Conservation (phyloP, 2,797 vertebrate genomes). For the Tokudaia muenninki region DNA sequence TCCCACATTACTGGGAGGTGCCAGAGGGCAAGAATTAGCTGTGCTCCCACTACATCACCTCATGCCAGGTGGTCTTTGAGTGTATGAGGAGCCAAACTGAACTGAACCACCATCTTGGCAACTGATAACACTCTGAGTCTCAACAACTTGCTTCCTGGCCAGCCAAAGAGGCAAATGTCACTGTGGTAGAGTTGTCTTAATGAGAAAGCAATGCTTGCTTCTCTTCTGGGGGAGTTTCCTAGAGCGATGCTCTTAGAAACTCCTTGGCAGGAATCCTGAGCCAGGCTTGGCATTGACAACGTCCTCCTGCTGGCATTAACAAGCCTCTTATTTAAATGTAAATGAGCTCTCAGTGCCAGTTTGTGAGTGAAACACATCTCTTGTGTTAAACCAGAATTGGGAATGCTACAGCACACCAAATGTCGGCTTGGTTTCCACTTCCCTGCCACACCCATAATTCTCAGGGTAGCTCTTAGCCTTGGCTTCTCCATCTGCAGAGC, state of each 20-base stretch:
- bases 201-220: constrained; percentile 86
- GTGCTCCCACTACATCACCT: neutral
- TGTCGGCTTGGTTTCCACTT: constrained; percentile 87
- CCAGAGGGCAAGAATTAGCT: neutral
- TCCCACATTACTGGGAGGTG: neutral
- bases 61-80: constrained; percentile 70
- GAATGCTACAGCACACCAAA: constrained; percentile 88
- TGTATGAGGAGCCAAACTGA: constrained; percentile 53
- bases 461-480: constrained; percentile 59
- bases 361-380: constrained; percentile 89
- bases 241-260: constrained; percentile 91
- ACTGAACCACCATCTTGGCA: constrained; percentile 74
- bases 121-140: constrained; percentile 71
- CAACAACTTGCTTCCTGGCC: constrained; percentile 74
- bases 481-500: constrained; percentile 27
- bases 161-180: constrained; percentile 84
- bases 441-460: constrained; percentile 70
- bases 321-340: constrained; percentile 90
- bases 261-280: constrained; percentile 89
- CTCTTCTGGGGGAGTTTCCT: constrained; percentile 90
- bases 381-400: constrained; percentile 89
- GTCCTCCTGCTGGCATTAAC: constrained; percentile 90
- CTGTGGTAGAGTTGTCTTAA: constrained; percentile 81
- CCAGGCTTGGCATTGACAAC: constrained; percentile 89
- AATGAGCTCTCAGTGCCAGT: constrained; percentile 90